Base-by-base conservation (phyloP, 2,888 invertebrate species). In the Plusia festucae region DNA sequence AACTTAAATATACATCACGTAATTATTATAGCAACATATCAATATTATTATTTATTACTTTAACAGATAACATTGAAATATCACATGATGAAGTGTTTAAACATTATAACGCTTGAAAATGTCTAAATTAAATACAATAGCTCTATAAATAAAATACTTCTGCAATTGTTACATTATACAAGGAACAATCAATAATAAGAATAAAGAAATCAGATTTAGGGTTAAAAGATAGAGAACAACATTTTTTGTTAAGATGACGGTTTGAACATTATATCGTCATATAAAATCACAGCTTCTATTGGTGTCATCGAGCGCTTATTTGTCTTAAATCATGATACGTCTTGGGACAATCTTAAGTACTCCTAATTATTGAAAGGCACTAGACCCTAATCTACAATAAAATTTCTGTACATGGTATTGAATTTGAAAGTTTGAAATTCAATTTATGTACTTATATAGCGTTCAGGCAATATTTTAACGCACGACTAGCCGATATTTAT, bases 1-100 rank as follows among this genome's bases (percentile, higher is more conserved):
- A 91, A 90, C 91, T 89, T 90, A 91, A 84, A 77, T 87, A 81
- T 83, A 87, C 82, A 91, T 85, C 85, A 84, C 85, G 84, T 89
- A 87, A 84, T 84, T 84, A 87, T 82, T 85, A 89, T 88, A 84
- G 85, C 87, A 92, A 91, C 89, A 86, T 87, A 88, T 85, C 84
- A 85, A 85, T 89, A 85, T 87, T 89, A 84, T 88, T 83, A 88
- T 90, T 88, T 89, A 93, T 92, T 91, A 90, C 90, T 87, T 89
- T 91, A 94, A 94, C 93, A 93, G 87, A 94, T 94, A 94, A 94
- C 93, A 93, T 93, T 90, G 85, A 91, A 93, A 94, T 95, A 95
- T 95, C 94, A 95, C 94, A 95, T 93, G 84, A 91, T 89, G 89
- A 93, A 91, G 91, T 90, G 88, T 91, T 90, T 87, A 85, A 91